Percentiles rank a stretch among this genome's conserved stretches.
phyloP scores from a whole-genome alignment of 2,113 vertebrate genomes.

The Ctenomys sociabilis region DNA sequence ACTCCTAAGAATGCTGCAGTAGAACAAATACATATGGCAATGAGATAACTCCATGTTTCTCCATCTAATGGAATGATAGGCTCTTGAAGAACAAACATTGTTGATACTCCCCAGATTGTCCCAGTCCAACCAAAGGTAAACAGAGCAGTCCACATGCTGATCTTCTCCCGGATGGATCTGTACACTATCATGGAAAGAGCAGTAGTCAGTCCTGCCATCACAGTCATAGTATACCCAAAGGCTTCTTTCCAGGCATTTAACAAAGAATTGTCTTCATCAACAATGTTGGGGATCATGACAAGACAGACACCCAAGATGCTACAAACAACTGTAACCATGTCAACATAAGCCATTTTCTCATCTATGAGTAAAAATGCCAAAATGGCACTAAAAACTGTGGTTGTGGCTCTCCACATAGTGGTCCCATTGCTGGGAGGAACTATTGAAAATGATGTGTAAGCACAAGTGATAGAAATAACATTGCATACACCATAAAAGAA shows the following conservation, averaged over 20 bases:
- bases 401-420: constrained; percentile 98
- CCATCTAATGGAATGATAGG: constrained; percentile 96
- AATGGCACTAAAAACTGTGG: constrained; percentile 96
- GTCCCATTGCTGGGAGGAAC: constrained; percentile 98
- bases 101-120: constrained; percentile 95
- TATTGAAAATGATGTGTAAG: constrained; percentile 98
- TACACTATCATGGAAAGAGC: constrained; percentile 99
- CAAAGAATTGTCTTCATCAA: constrained; percentile 92
- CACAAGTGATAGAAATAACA: constrained; percentile 98
- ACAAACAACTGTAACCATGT: constrained; percentile 92
- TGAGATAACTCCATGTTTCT: constrained; percentile 97
- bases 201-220: constrained; percentile 96
- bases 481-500: constrained; percentile 98
- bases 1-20: constrained; percentile 98
- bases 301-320: constrained; percentile 96
- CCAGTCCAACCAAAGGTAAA: constrained; percentile 99
- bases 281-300: constrained; percentile 97
- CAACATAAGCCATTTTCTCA: constrained; percentile 93
- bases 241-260: constrained; percentile 97
- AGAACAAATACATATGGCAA: constrained; percentile 97
- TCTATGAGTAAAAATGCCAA: constrained; percentile 96
- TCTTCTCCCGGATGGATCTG: constrained; percentile 95
- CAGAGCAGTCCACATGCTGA: constrained; percentile 99
- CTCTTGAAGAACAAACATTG: constrained; percentile 99
- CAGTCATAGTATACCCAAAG: constrained; percentile 98